Percentiles rank a stretch among this genome's conserved stretches.
Conservation (phyloP, 2,797 vertebrate genomes). For the Myotis myotis region DNA sequence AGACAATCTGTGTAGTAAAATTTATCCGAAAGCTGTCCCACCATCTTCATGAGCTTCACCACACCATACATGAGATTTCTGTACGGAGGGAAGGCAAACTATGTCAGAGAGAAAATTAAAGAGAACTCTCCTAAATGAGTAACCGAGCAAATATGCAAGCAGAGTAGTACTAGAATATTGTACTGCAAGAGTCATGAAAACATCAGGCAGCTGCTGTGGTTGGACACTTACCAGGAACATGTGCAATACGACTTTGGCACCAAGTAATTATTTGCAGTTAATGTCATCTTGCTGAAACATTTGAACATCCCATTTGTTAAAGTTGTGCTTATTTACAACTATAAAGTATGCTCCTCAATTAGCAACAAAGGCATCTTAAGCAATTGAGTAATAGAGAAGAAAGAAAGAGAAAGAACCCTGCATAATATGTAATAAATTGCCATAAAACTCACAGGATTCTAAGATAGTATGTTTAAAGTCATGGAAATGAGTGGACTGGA, state of each 20-base stretch:
- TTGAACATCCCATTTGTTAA: not conserved
- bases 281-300: not conserved
- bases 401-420: not conserved
- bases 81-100: conserved; percentile 49
- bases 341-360: not conserved
- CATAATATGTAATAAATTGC: not conserved
- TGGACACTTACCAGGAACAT: not conserved
- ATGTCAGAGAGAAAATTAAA: conserved; percentile 20
- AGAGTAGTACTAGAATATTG: not conserved
- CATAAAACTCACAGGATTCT: not conserved
- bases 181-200: not conserved
- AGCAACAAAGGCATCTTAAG: conserved; percentile 37
- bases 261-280: not conserved
- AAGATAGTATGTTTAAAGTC: not conserved
- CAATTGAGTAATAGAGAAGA: not conserved
- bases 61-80: conserved; percentile 99
- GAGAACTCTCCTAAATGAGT: not conserved
- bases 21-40: conserved; percentile 94
- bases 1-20: conserved; percentile 99
- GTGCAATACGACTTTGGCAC: not conserved
- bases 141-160: not conserved
- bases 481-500: not conserved
- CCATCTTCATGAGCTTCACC: conserved; percentile 95
- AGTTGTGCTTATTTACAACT: not conserved
- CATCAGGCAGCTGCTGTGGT: not conserved